Base-by-base conservation (phyloP, 2,888 invertebrate species). In the Parnassius orleans region DNA sequence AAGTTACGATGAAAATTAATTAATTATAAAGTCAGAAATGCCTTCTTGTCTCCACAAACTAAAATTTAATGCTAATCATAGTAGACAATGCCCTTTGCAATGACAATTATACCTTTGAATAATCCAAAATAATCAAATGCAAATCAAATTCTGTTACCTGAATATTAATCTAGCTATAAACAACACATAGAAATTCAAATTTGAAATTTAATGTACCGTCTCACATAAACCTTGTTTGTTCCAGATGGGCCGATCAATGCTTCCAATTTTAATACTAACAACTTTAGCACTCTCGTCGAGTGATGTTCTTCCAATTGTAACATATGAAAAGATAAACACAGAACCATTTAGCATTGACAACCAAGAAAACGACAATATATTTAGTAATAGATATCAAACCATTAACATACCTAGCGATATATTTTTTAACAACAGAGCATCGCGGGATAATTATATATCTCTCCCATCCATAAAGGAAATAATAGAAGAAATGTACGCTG, bases 211-310 rank as follows among this genome's bases (percentile, higher is more conserved):
- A 24, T 41, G 44, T 24, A 58, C 10, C 5, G 33, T 44, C n/a
- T 51, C 54, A 60, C 58, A 64, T 61, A 19, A 50, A 63, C 61
- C 61, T 56, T 57, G 63, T 55, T 84, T 86, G 84, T 88, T 89
- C 52, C 90, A 91, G 91, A 89, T 90, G 83, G 77, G 78, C 61
- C 81, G 79, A 68, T 75, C 72, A 57, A 69, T 88, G 61, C 76
- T 87, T 72, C 81, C 83, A 69, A 74, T 81, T 66, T 69, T 90
- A 68, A 71, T 90, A 54, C 79, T 90, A n/a, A 80, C 84, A 44
- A 78, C 80, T 62, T 82, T 83, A 42, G 85, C 87, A 51, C 71
- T 90, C 47, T 86, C 88, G n/a, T 83, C 88, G 53, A 87, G 88
- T 69, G 86, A 86, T 65, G 73, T 87, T 71, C 80, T 89, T 72